phyloP scores from a whole-genome alignment of 2,888 invertebrate species.

The Meteorus colon region DNA sequence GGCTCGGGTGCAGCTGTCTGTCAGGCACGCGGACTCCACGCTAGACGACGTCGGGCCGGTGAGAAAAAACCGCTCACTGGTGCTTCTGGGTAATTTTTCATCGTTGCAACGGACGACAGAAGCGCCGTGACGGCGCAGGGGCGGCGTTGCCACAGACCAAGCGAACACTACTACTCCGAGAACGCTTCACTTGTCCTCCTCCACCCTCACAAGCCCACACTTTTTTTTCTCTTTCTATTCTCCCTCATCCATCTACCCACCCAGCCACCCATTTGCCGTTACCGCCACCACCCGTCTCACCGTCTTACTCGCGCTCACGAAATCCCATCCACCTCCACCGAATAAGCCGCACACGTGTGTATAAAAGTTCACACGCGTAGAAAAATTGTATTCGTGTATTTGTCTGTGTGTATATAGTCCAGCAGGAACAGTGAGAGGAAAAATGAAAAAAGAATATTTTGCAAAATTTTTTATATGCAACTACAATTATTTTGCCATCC shows the following conservation, averaged over 20 bases:
- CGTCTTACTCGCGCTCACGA: slow-evolving; percentile 48
- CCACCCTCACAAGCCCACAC: slow-evolving; percentile 33
- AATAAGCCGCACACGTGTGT: slow-evolving; percentile 6
- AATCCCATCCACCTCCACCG: slow-evolving; percentile 35
- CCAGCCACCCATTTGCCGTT: slow-evolving; percentile 48
- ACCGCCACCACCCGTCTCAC: slow-evolving; percentile 45
- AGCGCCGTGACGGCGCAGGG: slow-evolving; percentile 61
- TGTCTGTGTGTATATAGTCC: background rate
- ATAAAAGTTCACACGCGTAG: slow-evolving; percentile 25
- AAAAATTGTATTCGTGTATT: slow-evolving; percentile 29
- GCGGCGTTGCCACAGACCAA: slow-evolving; percentile 59
- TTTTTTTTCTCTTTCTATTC: slow-evolving; percentile 27
- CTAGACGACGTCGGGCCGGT: slow-evolving; percentile 64
- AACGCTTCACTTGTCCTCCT: slow-evolving; percentile 35
- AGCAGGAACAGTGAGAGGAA: slow-evolving; percentile 3
- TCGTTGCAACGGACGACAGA: slow-evolving; percentile 70
- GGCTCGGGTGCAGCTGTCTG: slow-evolving; percentile 72
- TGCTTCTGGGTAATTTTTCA: slow-evolving; percentile 72
- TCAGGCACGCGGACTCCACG: slow-evolving; percentile 70
- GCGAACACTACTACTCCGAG: slow-evolving; percentile 52
- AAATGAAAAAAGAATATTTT: no score
- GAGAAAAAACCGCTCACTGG: slow-evolving; percentile 61
- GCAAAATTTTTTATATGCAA: no score
- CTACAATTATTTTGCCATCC: no score
- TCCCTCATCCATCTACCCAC: slow-evolving; percentile 31